These are phyloP conservation scores for Montipora efflorescens DNA, from an alignment of 64 coral and sea anemone species.

Conservation along the genomic window DNA sequence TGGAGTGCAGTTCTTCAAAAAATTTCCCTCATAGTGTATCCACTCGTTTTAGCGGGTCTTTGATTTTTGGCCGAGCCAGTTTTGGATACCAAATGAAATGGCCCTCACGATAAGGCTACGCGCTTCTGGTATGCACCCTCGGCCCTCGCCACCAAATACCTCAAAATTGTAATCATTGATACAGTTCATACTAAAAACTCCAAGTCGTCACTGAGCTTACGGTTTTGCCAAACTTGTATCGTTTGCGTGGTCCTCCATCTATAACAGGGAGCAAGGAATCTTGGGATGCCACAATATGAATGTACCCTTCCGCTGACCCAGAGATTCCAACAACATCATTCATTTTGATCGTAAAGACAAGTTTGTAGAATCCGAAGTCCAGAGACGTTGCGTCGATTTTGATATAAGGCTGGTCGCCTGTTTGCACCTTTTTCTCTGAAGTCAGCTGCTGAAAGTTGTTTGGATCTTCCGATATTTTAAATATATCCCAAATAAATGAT, in stretches of 20 bases:
- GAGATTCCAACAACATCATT: constrained; percentile 20
- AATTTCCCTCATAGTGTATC: too few species aligned
- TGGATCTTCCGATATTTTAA: constrained; percentile 11
- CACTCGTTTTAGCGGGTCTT: too few species aligned
- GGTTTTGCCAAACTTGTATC: constrained; percentile 10
- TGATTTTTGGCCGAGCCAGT: too few species aligned
- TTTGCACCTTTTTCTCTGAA: not conserved
- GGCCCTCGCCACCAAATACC: too few species aligned
- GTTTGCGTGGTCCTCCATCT: constrained; percentile 20
- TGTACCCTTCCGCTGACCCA: constrained; percentile 13
- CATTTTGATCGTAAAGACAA: constrained; percentile 55
- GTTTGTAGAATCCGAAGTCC: constrained; percentile 62
- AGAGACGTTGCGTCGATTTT: constrained; percentile 15
- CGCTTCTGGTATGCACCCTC: too few species aligned
- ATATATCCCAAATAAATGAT: constrained; percentile 54
- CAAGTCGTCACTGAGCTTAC: not conserved
- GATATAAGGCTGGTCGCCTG: not conserved
- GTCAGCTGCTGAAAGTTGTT: not conserved
- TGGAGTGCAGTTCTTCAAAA: too few species aligned
- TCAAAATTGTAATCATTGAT: too few species aligned
- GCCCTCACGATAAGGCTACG: too few species aligned
- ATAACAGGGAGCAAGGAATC: constrained; percentile 1
- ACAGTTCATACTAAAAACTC: too few species aligned
- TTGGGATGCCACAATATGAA: constrained; percentile 40
- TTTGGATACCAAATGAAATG: too few species aligned